Base-by-base conservation (phyloP, 2,113 vertebrate genomes). In the Diglossa brunneiventris region DNA sequence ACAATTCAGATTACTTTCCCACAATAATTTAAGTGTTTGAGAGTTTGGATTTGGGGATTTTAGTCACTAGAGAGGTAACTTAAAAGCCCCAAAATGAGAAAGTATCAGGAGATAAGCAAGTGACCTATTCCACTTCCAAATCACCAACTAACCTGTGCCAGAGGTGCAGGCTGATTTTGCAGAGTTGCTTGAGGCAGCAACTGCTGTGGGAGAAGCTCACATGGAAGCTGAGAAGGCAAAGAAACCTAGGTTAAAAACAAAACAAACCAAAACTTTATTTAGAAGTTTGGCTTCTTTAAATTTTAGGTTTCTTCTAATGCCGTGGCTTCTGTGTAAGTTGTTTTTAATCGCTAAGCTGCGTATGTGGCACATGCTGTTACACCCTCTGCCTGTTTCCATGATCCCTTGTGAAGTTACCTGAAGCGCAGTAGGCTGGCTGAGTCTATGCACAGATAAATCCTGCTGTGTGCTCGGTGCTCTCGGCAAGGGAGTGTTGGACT, bases 121-220 rank as follows among this genome's bases (percentile, higher is more conserved):
- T 72, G 66, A 87, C 64, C 47, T 89, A 15, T 84, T 94, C 76
- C 55, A 67, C 64, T 94, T 94, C 68, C 20, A 47, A 79, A 77
- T n/a, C 63, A 85, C 91, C 84, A 87, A 95, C 95, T 96, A 91
- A 98, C 98, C 98, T 98, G 98, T 81, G 98, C 89, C 95, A 98
- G 90, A 59, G 97, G 91, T 78, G 93, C 84, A 74, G 97, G 82
- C 33, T 97, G 89, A 78, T 73, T 98, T 91, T 97, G 97, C 70
- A 98, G 66, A 52, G 96, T 41, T 74, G 92, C 96, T 91, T 98
- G 98, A 68, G 96, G 96, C 91, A 98, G 90, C 44, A 98, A 50
- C 89, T 98, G 97, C 87, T 98, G 97, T 49, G 97, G 33, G 39
- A 98, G 96, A 88, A 97, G 95, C 90, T 98, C 97, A 89, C 97